These are phyloP conservation scores for Agelastica alni DNA, from an alignment of 2,888 invertebrate genomes.

Conservation along the genomic window DNA sequence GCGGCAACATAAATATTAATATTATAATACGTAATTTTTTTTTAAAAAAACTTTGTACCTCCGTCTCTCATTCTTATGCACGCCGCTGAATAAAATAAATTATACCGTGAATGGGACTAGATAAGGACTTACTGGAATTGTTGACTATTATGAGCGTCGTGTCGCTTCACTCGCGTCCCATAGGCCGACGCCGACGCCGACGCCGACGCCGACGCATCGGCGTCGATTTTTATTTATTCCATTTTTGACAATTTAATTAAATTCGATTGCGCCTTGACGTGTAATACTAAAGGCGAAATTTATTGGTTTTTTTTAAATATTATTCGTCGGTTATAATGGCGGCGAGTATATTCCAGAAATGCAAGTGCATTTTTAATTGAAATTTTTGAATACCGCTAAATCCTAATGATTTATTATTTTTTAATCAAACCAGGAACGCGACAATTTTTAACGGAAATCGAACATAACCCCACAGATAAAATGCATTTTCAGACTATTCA, in stretches of 20 bases:
- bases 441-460: too few species aligned
- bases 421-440: too few species aligned
- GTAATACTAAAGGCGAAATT: constrained; percentile 1
- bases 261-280: constrained; percentile 5
- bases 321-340: background rate
- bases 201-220: background rate
- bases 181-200: too few species aligned
- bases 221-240: constrained; percentile 10
- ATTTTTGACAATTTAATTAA: constrained; percentile 18
- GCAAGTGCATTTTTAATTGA: background rate
- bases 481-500: too few species aligned
- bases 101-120: background rate
- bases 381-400: too few species aligned
- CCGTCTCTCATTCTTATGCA: too few species aligned
- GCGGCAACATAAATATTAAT: too few species aligned
- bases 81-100: background rate
- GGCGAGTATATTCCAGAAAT: background rate
- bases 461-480: too few species aligned
- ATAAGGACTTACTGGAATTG: background rate
- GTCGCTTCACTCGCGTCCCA: background rate
- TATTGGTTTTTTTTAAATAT: background rate
- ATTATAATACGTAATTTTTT: too few species aligned
- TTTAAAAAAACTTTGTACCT: too few species aligned
- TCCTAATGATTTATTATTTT: too few species aligned
- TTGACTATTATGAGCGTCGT: background rate